A percentile compares a stretch with the other conserved stretches of the same genome.
phyloP scores from a whole-genome alignment of 2,888 invertebrate species.

The Suillia variegata region DNA sequence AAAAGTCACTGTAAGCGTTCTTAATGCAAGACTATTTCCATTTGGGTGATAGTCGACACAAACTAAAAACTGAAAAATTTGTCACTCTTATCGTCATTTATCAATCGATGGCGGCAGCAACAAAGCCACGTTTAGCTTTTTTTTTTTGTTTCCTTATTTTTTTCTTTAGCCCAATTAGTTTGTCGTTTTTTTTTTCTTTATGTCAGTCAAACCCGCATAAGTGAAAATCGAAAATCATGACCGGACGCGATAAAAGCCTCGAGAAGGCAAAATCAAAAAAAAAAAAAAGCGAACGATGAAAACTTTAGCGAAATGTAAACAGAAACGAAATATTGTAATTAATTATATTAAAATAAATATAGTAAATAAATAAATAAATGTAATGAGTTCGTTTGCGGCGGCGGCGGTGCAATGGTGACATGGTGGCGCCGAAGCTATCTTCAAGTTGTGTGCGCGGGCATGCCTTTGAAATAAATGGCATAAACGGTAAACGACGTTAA shows the following conservation, averaged over 20 bases:
- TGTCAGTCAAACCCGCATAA: slow-evolving; percentile 10
- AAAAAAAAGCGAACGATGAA: slow-evolving; percentile 37
- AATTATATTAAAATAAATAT: slow-evolving; percentile 1
- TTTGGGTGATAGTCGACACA: not conserved
- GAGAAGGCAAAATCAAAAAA: slow-evolving; percentile 27
- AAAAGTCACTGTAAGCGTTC: slow-evolving; percentile 15
- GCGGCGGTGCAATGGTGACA: not conserved
- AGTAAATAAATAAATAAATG: too few species aligned
- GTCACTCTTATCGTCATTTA: slow-evolving; percentile 34
- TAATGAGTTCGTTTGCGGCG: not conserved
- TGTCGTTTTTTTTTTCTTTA: slow-evolving; percentile 49
- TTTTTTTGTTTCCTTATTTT: too few species aligned
- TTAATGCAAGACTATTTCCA: slow-evolving; percentile 13
- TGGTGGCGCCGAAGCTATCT: not conserved
- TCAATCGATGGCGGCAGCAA: slow-evolving; percentile 43
- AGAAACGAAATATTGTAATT: not conserved
- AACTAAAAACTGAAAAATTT: slow-evolving; percentile 31
- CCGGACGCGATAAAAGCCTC: not conserved
- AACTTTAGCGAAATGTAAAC: not conserved
- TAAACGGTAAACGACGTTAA: not conserved
- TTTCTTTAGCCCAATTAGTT: too few species aligned
- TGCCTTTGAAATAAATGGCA: slow-evolving; percentile 1
- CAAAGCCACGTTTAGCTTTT: too few species aligned
- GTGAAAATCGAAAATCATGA: slow-evolving; percentile 11
- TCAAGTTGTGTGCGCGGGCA: not conserved